Conservation (phyloP, 1,140 invertebrate species). For the Aphis craccivora region DNA sequence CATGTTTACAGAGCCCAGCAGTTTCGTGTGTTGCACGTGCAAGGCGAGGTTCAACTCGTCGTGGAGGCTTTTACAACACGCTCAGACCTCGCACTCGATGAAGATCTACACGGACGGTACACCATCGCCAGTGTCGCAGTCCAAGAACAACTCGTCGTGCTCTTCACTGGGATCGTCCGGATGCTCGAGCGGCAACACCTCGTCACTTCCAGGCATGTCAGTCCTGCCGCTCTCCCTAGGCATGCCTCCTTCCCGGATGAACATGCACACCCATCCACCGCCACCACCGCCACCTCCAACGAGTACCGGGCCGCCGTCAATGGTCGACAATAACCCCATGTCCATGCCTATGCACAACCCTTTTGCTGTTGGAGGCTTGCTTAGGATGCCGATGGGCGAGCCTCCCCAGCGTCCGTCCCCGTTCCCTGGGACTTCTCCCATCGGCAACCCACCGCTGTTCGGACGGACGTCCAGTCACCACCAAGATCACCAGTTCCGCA, state of each 20-base stretch:
- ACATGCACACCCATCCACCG: constrained; percentile 55
- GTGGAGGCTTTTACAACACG: constrained; percentile 93
- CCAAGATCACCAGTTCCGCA: constrained; percentile 78
- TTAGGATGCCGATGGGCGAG: constrained; percentile 70
- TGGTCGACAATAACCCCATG: constrained; percentile 62
- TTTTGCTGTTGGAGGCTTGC: constrained; percentile 72
- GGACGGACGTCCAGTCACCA: constrained; percentile 70
- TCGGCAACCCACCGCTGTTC: constrained; percentile 73
- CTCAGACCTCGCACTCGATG: constrained; percentile 90
- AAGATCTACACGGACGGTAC: constrained; percentile 86
- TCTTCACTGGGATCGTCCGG: constrained; percentile 59
- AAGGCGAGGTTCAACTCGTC: constrained; percentile 88
- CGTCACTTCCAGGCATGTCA: constrained; percentile 62
- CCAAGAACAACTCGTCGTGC: constrained; percentile 64
- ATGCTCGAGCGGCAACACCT: constrained; percentile 64
- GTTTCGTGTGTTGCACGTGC: constrained; percentile 93
- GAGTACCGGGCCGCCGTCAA: constrained; percentile 63
- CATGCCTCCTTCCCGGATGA: constrained; percentile 46
- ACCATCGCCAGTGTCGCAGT: constrained; percentile 63
- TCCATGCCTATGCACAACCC: constrained; percentile 68
- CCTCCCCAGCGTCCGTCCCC: constrained; percentile 64
- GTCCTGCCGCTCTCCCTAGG: constrained; percentile 66
- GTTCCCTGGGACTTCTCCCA: constrained; percentile 66
- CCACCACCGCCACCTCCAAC: constrained; percentile 65
- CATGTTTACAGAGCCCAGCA: constrained; percentile 88